phyloP scores from a whole-genome alignment of 1,140 invertebrate genomes.

The Laupala kohalensis region DNA sequence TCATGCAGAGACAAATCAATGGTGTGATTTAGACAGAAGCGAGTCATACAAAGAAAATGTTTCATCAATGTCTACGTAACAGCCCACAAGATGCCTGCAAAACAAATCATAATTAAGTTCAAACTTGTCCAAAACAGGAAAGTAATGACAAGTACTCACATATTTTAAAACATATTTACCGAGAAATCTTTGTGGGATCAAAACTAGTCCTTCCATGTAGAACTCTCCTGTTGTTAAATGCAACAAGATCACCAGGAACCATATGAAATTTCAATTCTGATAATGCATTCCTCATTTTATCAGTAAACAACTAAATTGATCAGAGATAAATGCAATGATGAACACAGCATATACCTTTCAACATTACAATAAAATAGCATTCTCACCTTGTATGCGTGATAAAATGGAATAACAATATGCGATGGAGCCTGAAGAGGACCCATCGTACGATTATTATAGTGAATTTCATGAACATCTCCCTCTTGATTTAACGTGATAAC shows the following conservation, averaged over 20 bases:
- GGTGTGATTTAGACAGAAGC: conserved; percentile 11
- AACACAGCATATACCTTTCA: not conserved
- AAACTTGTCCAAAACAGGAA: too few species aligned
- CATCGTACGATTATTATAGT: conserved; percentile 30
- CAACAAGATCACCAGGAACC: conserved; percentile 27
- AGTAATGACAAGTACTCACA: too few species aligned
- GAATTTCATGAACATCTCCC: conserved; percentile 26
- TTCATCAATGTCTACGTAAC: conserved; percentile 30
- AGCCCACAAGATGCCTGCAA: conserved; percentile 26
- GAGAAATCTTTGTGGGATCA: conserved; percentile 21
- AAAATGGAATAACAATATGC: conserved; percentile 27
- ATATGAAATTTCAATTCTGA: conserved; percentile 25
- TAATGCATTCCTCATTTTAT: conserved; percentile 23
- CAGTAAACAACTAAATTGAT: conserved; percentile 22
- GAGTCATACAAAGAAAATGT: conserved; percentile 24
- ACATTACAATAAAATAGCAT: not conserved
- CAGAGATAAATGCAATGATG: not conserved
- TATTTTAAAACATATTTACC: too few species aligned
- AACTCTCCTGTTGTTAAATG: conserved; percentile 28
- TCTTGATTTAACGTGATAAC: conserved; percentile 23
- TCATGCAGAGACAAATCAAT: not conserved
- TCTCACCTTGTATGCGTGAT: conserved; percentile 27
- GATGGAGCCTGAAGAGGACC: conserved; percentile 26
- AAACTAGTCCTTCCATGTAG: conserved; percentile 27
- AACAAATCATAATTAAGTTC: not conserved